Conservation (phyloP, 2,113 vertebrate genomes). For the Neodontobutis hainanensis region DNA sequence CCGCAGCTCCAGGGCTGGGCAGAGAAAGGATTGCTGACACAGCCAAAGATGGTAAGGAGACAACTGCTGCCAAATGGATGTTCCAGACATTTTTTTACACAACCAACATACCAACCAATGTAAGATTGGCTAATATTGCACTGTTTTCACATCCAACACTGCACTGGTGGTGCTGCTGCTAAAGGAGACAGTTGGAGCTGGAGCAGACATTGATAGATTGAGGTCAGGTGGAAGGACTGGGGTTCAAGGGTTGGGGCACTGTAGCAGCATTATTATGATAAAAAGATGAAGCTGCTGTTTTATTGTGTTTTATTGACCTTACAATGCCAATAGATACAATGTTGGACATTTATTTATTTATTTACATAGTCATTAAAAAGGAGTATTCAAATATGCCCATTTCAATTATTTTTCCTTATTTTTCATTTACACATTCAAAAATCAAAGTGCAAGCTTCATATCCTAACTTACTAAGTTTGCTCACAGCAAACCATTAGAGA, state of each 20-base stretch:
- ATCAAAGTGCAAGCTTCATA: background rate
- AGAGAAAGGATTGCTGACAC: conserved; percentile 86
- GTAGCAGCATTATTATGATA: conserved; percentile 1
- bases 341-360: conserved; percentile 8
- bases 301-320: background rate
- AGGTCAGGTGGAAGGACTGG: conserved; percentile 5
- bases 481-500: background rate
- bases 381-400: background rate
- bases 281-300: background rate
- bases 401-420: background rate
- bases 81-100: conserved; percentile 70
- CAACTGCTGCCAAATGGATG: conserved; percentile 73
- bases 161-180: conserved; percentile 61
- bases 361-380: background rate
- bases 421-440: too few relatives aligned
- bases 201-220: conserved; percentile 41
- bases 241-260: conserved; percentile 1
- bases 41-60: conserved; percentile 88
- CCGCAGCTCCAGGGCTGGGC: conserved; percentile 87
- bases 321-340: conserved; percentile 4
- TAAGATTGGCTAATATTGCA: conserved; percentile 65
- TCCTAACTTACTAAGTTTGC: background rate
- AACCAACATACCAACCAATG: conserved; percentile 59
- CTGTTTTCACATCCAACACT: conserved; percentile 55
- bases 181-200: conserved; percentile 49